These are phyloP conservation scores for Tetheella fluctuosa DNA, from an alignment of 2,888 invertebrate species.

Conservation along the genomic window DNA sequence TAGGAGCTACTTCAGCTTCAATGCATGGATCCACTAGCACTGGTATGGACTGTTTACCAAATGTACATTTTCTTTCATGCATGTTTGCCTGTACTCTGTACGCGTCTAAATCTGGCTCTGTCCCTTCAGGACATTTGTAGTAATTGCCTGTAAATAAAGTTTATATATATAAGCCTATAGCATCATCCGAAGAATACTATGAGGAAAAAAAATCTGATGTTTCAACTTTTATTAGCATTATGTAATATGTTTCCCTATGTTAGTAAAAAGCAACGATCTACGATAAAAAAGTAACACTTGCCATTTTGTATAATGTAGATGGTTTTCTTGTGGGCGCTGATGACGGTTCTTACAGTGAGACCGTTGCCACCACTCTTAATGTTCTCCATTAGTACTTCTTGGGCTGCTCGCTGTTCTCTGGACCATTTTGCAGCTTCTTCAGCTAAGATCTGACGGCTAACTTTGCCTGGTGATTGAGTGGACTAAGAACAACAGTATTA, in stretches of 20 bases:
- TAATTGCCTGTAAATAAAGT: conserved; percentile 62
- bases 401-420: conserved; percentile 73
- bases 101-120: conserved; percentile 73
- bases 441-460: conserved; percentile 74
- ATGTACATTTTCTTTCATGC: conserved; percentile 76
- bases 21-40: conserved; percentile 72
- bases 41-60: conserved; percentile 56
- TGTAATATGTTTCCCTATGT: no score
- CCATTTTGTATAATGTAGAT: conserved; percentile 76
- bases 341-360: conserved; percentile 71
- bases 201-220: no score
- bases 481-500: conserved; percentile 50
- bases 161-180: no score
- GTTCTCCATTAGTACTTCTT: conserved; percentile 78
- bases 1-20: conserved; percentile 77
- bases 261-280: conserved; percentile 12
- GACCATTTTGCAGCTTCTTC: conserved; percentile 81
- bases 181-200: neutral
- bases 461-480: conserved; percentile 72
- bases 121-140: conserved; percentile 68
- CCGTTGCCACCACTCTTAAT: conserved; percentile 79
- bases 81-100: conserved; percentile 74
- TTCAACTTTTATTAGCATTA: no score
- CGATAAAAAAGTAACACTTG: conserved; percentile 28
- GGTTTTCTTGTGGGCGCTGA: conserved; percentile 58